Evolutionary conservation across 2,888 invertebrate genomes (phyloP).

Genomic region (Sarcophaga carnaria): DNA sequence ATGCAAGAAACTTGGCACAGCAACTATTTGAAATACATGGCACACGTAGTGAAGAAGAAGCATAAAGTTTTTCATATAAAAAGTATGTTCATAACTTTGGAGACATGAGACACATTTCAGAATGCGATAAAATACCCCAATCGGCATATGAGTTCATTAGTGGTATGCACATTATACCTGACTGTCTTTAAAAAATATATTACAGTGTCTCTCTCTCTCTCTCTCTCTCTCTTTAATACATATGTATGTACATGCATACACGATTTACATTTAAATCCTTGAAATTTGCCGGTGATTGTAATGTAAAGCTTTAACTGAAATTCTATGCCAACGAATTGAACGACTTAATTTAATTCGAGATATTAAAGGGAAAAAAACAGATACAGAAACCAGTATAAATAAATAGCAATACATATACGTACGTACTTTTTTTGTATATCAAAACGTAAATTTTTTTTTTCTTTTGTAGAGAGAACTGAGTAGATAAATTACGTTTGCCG

Average conservation of each 20-base stretch:
- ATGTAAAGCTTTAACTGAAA: conserved; percentile 3
- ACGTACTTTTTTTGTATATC: background rate
- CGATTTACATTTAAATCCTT: background rate
- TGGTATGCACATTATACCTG: background rate
- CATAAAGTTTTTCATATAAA: conserved; percentile 6
- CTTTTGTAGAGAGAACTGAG: background rate
- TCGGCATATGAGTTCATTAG: conserved; percentile 41
- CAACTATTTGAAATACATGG: conserved; percentile 12
- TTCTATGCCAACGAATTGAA: conserved; percentile 12
- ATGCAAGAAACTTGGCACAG: no score
- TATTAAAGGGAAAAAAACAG: conserved; percentile 5
- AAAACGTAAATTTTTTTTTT: background rate
- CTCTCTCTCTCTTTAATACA: no score
- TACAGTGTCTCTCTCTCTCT: no score
- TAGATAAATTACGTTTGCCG: background rate
- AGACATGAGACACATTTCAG: conserved; percentile 42
- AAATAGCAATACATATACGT: background rate
- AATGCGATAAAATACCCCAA: conserved; percentile 30
- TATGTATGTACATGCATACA: no score
- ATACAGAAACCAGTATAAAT: background rate
- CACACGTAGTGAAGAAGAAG: conserved; percentile 8
- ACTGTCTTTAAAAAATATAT: background rate
- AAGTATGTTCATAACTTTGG: conserved; percentile 38
- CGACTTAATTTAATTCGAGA: conserved; percentile 50
- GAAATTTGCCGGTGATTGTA: background rate